Conservation (phyloP, 2,888 invertebrate species). For the Idaea straminata region DNA sequence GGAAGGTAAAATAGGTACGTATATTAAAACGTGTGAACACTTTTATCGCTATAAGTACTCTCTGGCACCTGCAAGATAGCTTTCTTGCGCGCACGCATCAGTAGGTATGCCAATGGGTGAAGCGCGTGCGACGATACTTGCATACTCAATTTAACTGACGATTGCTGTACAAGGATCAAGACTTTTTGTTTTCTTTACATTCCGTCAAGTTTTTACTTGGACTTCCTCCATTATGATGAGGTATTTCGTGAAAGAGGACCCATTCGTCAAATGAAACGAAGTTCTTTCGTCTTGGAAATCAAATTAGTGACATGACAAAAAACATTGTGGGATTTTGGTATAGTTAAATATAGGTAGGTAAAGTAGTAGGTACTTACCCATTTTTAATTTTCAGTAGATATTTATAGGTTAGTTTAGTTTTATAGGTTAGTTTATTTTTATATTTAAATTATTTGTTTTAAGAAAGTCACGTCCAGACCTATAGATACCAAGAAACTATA, state of each 20-base stretch:
- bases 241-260: not conserved
- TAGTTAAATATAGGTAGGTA: no score
- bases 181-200: not conserved
- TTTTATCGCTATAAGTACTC: conserved; percentile 3
- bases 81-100: conserved; percentile 38
- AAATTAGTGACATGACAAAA: no score
- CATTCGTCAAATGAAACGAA: not conserved
- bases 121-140: conserved; percentile 17
- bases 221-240: not conserved
- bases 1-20: no score
- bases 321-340: no score
- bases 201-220: not conserved
- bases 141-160: conserved; percentile 15
- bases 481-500: no score
- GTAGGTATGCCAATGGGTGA: conserved; percentile 25
- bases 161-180: not conserved
- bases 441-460: no score
- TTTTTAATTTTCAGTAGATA: no score
- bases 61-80: conserved; percentile 36
- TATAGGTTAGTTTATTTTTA: no score
- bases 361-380: no score
- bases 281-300: not conserved
- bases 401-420: no score
- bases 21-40: not conserved
- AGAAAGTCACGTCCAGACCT: no score